Evolutionary conservation across 2,888 invertebrate genomes (phyloP).

Genomic region (Meteorus cinctellus): DNA sequence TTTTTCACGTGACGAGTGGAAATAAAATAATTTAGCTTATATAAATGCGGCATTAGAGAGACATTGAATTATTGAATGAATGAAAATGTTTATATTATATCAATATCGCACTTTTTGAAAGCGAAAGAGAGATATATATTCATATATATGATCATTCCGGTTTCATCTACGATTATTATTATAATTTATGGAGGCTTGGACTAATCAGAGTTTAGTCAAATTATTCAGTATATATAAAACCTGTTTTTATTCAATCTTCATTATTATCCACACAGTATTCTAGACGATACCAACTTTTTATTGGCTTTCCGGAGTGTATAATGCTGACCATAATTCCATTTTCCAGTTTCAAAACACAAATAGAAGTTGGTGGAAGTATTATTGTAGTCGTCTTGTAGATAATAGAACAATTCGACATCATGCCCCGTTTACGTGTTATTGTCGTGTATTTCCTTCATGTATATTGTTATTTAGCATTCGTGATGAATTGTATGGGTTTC

Average conservation of each 20-base stretch:
- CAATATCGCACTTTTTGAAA: not conserved
- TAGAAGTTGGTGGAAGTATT: not conserved
- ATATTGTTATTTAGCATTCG: constrained; percentile 26
- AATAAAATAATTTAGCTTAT: not conserved
- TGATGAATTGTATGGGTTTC: constrained; percentile 12
- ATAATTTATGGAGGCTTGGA: constrained; percentile 24
- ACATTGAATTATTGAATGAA: not conserved
- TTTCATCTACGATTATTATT: constrained; percentile 11
- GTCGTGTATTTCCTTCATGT: constrained; percentile 3
- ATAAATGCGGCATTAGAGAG: constrained; percentile 1
- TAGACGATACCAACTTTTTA: not conserved
- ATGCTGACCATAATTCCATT: not conserved
- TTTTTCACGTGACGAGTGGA: no score
- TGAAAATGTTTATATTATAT: constrained; percentile 12
- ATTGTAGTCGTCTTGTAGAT: not conserved
- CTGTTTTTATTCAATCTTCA: constrained; percentile 10
- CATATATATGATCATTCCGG: constrained; percentile 1
- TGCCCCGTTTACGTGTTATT: constrained; percentile 24
- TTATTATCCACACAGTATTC: not conserved
- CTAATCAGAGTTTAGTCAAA: constrained; percentile 7
- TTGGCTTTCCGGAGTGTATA: not conserved
- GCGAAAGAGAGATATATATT: not conserved
- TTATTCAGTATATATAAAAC: not conserved
- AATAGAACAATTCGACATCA: not conserved
- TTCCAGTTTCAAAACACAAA: not conserved